Evolutionary conservation across 2,113 vertebrate species (phyloP).

Genomic region (Cyprinodon variegatus): DNA sequence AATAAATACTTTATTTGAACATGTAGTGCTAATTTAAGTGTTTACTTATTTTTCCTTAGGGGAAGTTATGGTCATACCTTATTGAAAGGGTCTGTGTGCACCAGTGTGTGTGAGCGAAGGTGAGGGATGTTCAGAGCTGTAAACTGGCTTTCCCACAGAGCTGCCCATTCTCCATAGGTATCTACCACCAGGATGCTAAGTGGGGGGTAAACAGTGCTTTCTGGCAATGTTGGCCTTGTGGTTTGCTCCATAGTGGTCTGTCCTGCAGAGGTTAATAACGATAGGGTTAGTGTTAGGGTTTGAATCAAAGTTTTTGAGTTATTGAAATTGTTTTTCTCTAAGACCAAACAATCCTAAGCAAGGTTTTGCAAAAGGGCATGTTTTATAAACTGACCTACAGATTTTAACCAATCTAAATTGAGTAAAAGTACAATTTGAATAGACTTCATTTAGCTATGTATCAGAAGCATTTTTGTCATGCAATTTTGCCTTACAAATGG

Average conservation of each 20-base stretch:
- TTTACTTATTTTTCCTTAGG: background rate
- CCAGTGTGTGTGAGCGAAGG: conserved; percentile 81
- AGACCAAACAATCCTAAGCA: background rate
- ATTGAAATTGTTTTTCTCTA: no score
- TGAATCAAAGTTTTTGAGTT: background rate
- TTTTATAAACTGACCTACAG: background rate
- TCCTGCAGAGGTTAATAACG: conserved; percentile 34
- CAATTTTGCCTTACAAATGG: no score
- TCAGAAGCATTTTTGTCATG: background rate
- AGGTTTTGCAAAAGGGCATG: background rate
- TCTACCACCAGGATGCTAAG: conserved; percentile 76
- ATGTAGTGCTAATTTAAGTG: background rate
- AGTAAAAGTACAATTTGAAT: background rate
- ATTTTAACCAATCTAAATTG: no score
- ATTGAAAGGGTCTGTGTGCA: conserved; percentile 80
- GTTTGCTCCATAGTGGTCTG: conserved; percentile 5
- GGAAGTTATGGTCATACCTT: conserved; percentile 65
- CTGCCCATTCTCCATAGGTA: conserved; percentile 77
- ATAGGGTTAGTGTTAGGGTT: background rate
- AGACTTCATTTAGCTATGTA: background rate
- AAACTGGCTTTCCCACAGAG: conserved; percentile 82
- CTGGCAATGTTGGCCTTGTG: background rate
- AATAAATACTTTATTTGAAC: background rate
- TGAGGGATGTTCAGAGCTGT: conserved; percentile 79
- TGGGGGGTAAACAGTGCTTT: background rate